Evolutionary conservation across 2,113 vertebrate genomes (phyloP).

Genomic region (Larimichthys crocea): DNA sequence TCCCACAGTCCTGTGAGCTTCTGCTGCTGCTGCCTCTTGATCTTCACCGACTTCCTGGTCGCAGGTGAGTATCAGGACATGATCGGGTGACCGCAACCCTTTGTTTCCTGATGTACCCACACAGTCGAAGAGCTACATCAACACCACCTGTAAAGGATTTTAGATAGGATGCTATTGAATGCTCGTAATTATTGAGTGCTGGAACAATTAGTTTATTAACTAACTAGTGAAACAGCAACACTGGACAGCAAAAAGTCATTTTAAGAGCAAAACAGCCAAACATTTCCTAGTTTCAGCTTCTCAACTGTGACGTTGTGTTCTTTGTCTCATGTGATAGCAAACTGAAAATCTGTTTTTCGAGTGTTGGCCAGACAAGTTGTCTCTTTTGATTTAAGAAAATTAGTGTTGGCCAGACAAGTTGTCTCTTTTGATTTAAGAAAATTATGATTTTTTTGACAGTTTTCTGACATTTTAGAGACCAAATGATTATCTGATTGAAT

Average conservation of each 20-base stretch:
- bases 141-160: background rate
- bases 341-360: background rate
- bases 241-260: background rate
- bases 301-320: background rate
- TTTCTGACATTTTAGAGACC: background rate
- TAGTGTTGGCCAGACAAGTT: too few species aligned
- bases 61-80: constrained; percentile 72
- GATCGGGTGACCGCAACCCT: background rate
- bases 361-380: background rate
- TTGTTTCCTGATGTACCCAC: background rate
- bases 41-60: constrained; percentile 84
- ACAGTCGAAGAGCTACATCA: background rate
- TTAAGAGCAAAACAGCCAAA: too few species aligned
- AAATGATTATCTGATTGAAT: background rate
- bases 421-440: background rate
- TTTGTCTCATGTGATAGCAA: background rate
- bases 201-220: background rate
- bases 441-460: too few species aligned
- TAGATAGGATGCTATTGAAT: background rate
- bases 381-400: background rate
- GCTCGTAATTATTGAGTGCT: too few species aligned
- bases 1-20: constrained; percentile 71
- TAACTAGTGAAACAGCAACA: background rate
- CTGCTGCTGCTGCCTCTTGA: constrained; percentile 82
- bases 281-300: background rate